These are phyloP conservation scores for Pterois miles DNA, from an alignment of 2,797 vertebrate genomes.

Conservation along the genomic window DNA sequence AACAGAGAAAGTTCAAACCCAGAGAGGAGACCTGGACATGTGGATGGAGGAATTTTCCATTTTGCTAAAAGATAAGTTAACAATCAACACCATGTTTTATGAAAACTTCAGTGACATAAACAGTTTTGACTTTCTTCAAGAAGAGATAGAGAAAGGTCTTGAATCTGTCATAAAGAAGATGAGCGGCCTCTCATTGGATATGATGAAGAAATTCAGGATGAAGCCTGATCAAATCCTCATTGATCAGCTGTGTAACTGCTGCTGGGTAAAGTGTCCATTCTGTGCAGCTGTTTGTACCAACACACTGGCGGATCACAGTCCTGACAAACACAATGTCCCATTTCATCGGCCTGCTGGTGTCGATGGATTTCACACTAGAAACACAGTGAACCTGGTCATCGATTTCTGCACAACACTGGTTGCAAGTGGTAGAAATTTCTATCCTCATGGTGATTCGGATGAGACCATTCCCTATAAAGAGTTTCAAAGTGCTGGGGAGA, in stretches of 20 bases:
- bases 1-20: slow-evolving; percentile 34
- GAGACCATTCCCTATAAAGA: neutral
- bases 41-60: slow-evolving; percentile 77
- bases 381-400: accelerated
- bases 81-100: slow-evolving; percentile 39
- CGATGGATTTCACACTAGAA: neutral
- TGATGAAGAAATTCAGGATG: slow-evolving; percentile 31
- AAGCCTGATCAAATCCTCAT: slow-evolving; percentile 66
- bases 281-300: slow-evolving; percentile 66
- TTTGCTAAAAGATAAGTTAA: slow-evolving; percentile 43
- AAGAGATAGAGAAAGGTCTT: slow-evolving; percentile 22
- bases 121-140: slow-evolving; percentile 47
- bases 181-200: slow-evolving; percentile 4
- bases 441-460: accelerated
- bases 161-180: neutral
- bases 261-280: slow-evolving; percentile 75
- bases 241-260: slow-evolving; percentile 68
- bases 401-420: slow-evolving; percentile 63
- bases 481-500: slow-evolving; percentile 46
- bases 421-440: slow-evolving; percentile 18
- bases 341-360: slow-evolving; percentile 48
- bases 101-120: slow-evolving; percentile 51
- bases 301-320: slow-evolving; percentile 51
- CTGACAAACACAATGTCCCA: slow-evolving; percentile 53
- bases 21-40: too few relatives aligned